Evolutionary conservation across 2,888 invertebrate genomes (phyloP).

Genomic region (Leuctra nigra): DNA sequence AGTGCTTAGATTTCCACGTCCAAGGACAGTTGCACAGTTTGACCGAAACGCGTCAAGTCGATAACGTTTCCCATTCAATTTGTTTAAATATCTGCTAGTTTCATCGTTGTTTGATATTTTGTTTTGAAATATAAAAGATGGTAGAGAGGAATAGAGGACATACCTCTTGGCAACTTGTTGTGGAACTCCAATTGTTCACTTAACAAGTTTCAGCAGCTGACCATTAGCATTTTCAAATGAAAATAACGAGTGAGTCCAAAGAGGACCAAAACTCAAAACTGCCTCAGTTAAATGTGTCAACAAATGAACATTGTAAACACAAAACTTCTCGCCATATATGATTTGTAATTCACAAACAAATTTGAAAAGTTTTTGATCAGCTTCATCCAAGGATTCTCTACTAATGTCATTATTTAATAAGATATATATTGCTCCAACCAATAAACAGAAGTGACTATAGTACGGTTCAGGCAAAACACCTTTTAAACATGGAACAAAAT

Average conservation of each 20-base stretch:
- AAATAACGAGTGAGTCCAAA: conserved; percentile 19
- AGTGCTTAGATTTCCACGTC: neutral
- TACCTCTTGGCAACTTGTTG: conserved; percentile 2
- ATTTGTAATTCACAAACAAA: conserved; percentile 10
- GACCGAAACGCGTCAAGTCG: neutral
- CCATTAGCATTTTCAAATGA: conserved; percentile 19
- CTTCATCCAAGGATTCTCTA: neutral
- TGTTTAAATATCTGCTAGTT: neutral
- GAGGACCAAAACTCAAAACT: conserved; percentile 17
- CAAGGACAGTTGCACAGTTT: neutral
- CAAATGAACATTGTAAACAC: conserved; percentile 17
- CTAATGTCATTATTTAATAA: conserved; percentile 5
- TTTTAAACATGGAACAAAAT: conserved; percentile 13
- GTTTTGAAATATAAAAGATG: neutral
- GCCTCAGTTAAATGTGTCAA: conserved; percentile 11
- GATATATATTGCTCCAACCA: conserved; percentile 13
- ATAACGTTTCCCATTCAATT: neutral
- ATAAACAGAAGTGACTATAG: conserved; percentile 10
- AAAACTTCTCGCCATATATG: conserved; percentile 8
- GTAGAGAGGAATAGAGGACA: neutral
- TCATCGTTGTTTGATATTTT: neutral
- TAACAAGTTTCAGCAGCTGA: neutral
- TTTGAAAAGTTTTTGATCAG: conserved; percentile 2
- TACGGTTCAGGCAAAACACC: conserved; percentile 20
- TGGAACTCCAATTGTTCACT: conserved; percentile 7